These are phyloP conservation scores for Microctonus aethiopoides DNA, from an alignment of 2,888 invertebrate species.

Conservation along the genomic window DNA sequence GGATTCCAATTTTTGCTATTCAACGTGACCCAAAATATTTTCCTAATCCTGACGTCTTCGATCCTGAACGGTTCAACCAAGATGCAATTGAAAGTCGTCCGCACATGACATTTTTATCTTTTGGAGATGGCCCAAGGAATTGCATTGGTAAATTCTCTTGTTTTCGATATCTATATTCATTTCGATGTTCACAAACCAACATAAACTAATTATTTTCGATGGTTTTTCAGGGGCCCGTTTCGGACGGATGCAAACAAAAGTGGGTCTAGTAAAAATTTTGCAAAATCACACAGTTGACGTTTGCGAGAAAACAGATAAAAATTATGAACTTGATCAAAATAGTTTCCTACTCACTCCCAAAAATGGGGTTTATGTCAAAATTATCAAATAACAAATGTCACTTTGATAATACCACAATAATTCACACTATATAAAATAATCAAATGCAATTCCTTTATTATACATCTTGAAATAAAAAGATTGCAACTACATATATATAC, in stretches of 20 bases:
- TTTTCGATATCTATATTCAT: no score
- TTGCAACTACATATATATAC: no score
- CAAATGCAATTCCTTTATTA: neutral
- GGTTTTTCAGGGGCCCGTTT: conserved; percentile 51
- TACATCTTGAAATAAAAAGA: no score
- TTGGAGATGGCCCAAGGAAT: conserved; percentile 45
- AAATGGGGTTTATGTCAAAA: conserved; percentile 53
- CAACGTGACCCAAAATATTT: conserved; percentile 39
- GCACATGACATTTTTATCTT: conserved; percentile 40
- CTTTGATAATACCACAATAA: neutral
- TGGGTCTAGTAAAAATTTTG: conserved; percentile 59
- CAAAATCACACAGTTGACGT: conserved; percentile 58
- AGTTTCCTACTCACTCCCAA: conserved; percentile 50
- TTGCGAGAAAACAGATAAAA: conserved; percentile 55
- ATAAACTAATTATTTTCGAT: conserved; percentile 16
- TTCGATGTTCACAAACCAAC: neutral
- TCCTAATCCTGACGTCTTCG: conserved; percentile 40
- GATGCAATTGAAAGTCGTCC: conserved; percentile 28
- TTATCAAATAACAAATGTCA: conserved; percentile 11
- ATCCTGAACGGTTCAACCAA: conserved; percentile 40
- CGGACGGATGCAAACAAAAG: conserved; percentile 60
- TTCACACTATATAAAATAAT: neutral
- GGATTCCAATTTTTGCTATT: conserved; percentile 38
- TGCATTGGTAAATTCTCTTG: conserved; percentile 50
- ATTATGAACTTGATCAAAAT: conserved; percentile 46